Conservation (phyloP, 2,888 invertebrate species). For the Eulithis testata region DNA sequence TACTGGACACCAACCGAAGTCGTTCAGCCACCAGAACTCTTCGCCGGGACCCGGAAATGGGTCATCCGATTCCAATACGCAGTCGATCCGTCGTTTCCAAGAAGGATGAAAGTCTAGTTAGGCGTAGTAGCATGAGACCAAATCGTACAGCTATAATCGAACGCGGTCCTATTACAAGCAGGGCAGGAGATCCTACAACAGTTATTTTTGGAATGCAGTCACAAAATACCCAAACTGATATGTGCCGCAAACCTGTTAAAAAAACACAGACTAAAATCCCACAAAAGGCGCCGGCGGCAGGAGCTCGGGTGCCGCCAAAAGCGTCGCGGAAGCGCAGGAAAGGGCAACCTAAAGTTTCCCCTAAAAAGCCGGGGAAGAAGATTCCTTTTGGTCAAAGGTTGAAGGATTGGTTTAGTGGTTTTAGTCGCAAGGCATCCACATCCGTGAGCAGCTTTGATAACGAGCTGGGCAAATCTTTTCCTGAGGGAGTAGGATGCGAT, state of each 20-base stretch:
- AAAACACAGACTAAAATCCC: neutral
- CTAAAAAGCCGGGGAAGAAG: neutral
- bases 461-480: neutral
- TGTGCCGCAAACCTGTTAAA: neutral
- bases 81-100: slow-evolving; percentile 15
- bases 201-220: neutral
- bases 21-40: neutral
- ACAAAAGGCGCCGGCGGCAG: neutral
- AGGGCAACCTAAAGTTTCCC: no score
- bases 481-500: slow-evolving; percentile 26
- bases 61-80: neutral
- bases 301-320: neutral
- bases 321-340: no score
- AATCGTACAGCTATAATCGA: slow-evolving; percentile 8
- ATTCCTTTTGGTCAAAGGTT: slow-evolving; percentile 2
- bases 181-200: neutral
- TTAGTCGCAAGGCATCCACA: neutral
- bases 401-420: slow-evolving; percentile 1
- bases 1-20: slow-evolving; percentile 6
- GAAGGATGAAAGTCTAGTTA: neutral
- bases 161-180: neutral
- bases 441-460: slow-evolving; percentile 1
- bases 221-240: neutral
- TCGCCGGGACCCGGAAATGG: neutral
- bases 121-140: slow-evolving; percentile 4